Percentiles rank a stretch among this genome's conserved stretches.
Evolutionary conservation across 2,888 invertebrate genomes (phyloP).

Genomic region (Pseudococcus viburni): DNA sequence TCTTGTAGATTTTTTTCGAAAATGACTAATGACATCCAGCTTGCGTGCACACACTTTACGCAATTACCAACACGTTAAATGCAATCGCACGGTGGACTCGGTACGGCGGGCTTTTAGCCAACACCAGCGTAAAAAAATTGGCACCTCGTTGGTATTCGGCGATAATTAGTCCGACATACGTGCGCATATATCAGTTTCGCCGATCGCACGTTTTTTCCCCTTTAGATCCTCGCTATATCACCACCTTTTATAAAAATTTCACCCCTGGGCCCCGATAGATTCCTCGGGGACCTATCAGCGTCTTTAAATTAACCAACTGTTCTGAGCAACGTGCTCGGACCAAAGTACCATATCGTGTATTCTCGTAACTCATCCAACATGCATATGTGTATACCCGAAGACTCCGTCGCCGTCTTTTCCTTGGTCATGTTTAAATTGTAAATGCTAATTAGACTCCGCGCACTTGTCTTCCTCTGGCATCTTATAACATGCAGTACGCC

Average conservation of each 20-base stretch:
- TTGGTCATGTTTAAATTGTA: slow-evolving; percentile 32
- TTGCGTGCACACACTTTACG: slow-evolving; percentile 12
- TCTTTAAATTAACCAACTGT: slow-evolving; percentile 3
- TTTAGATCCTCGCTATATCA: not conserved
- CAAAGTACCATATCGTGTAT: slow-evolving; percentile 8
- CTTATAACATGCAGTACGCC: not conserved
- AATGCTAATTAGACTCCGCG: slow-evolving; percentile 24
- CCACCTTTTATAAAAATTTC: not conserved
- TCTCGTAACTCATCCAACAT: not conserved
- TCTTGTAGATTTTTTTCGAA: not conserved
- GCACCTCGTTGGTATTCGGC: slow-evolving; percentile 26
- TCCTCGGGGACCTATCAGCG: not conserved
- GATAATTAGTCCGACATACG: slow-evolving; percentile 32
- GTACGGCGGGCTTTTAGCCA: not conserved
- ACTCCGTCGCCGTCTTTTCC: not conserved
- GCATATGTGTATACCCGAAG: not conserved
- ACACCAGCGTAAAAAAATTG: slow-evolving; percentile 19
- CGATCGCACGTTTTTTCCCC: not conserved
- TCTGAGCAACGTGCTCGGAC: not conserved
- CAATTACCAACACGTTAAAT: slow-evolving; percentile 19
- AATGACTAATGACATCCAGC: slow-evolving; percentile 14
- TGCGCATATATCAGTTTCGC: not conserved
- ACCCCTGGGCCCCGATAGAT: not conserved
- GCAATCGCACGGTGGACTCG: not conserved
- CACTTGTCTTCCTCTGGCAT: not conserved